Percentiles rank a stretch among this genome's conserved stretches.
Evolutionary conservation across 2,113 vertebrate species (phyloP).

Genomic region (Oenanthe oenanthe): DNA sequence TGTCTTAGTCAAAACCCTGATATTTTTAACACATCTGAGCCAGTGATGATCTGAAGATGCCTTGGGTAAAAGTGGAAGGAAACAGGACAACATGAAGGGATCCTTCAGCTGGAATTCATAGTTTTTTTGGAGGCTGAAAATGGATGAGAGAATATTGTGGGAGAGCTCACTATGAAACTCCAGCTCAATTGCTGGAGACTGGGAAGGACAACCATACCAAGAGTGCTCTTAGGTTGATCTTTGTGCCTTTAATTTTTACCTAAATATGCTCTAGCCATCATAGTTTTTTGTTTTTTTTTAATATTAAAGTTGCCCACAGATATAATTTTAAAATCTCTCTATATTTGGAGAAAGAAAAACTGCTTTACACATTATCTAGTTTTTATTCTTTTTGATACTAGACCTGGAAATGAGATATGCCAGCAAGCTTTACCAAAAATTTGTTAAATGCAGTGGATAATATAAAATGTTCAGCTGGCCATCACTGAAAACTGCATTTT

Average conservation of each 20-base stretch:
- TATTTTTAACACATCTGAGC: neutral
- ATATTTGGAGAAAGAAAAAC: neutral
- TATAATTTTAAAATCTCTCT: neutral
- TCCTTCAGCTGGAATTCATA: neutral
- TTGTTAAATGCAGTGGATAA: neutral
- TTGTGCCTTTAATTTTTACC: neutral
- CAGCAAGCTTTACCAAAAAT: neutral
- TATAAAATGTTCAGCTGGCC: neutral
- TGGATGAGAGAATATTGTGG: neutral
- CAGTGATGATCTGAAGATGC: neutral
- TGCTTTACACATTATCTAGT: neutral
- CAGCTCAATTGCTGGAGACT: neutral
- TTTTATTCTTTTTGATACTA: neutral
- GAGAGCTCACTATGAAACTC: neutral
- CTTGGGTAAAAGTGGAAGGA: neutral
- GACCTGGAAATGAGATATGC: neutral
- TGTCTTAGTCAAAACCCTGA: neutral
- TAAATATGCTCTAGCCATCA: neutral
- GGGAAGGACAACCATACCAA: neutral
- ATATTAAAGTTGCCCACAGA: neutral
- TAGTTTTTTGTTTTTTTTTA: too few relatives aligned
- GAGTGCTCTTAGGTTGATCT: neutral
- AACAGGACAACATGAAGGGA: neutral
- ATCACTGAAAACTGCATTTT: neutral
- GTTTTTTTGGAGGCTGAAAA: neutral